These are phyloP conservation scores for Dicentrarchus labrax DNA, from an alignment of 2,113 vertebrate genomes.

Conservation along the genomic window DNA sequence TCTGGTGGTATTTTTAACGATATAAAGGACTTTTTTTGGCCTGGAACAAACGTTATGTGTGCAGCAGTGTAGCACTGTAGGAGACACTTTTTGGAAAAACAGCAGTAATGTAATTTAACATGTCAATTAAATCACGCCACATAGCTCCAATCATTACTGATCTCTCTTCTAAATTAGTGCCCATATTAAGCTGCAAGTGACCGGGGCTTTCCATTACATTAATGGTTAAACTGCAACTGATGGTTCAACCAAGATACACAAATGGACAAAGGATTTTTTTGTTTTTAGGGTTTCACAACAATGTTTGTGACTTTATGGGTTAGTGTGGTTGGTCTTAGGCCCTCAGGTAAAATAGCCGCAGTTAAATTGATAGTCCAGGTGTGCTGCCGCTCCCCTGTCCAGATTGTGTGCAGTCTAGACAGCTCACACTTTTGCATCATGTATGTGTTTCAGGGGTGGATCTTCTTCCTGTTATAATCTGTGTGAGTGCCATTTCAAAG, in stretches of 20 bases:
- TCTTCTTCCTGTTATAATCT: constrained; percentile 42
- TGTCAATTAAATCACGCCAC: not conserved
- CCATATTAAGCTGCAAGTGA: not conserved
- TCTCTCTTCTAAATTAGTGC: not conserved
- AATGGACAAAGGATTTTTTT: not conserved
- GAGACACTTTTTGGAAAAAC: not conserved
- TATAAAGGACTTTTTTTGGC: not conserved
- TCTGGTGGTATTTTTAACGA: not conserved
- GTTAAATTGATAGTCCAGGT: constrained; percentile 61
- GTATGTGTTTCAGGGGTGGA: constrained; percentile 37
- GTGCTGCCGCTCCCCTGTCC: constrained; percentile 55
- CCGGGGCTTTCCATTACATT: not conserved
- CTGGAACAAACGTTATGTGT: not conserved
- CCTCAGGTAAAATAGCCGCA: constrained; percentile 35
- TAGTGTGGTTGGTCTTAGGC: not conserved
- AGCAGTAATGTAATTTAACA: not conserved
- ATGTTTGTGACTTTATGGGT: not conserved
- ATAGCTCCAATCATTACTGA: not conserved
- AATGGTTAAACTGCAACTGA: not conserved
- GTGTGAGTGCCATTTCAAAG: not conserved
- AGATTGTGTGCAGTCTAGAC: constrained; percentile 66
- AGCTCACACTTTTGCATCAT: constrained; percentile 42
- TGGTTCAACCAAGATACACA: not conserved
- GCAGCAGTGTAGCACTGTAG: not conserved
- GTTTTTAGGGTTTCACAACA: not conserved